phyloP scores from a whole-genome alignment of 2,113 vertebrate species.

The Pelecanus crispus region DNA sequence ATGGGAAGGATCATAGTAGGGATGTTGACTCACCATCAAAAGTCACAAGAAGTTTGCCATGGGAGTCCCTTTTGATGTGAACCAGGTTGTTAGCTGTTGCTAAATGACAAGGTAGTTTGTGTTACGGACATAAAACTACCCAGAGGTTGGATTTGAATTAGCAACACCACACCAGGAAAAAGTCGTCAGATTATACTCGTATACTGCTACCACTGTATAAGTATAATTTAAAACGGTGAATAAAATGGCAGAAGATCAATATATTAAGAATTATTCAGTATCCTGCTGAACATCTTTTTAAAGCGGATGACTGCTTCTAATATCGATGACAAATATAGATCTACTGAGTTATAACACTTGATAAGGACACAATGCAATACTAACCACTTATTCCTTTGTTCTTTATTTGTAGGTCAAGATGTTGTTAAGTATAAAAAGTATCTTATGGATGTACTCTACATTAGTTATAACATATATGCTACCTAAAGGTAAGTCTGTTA shows the following conservation, averaged over 20 bases:
- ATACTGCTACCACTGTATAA: background rate
- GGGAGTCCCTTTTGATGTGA: background rate
- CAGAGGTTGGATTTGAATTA: background rate
- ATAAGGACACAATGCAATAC: background rate
- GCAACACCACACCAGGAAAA: background rate
- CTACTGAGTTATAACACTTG: background rate
- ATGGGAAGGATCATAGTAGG: background rate
- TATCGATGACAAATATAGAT: background rate
- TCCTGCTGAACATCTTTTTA: background rate
- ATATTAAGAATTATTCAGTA: background rate
- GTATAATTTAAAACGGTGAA: background rate
- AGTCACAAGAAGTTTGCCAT: background rate
- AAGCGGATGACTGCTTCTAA: background rate
- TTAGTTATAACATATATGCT: constrained; percentile 71
- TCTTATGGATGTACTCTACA: constrained; percentile 87
- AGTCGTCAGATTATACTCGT: background rate
- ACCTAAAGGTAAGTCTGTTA: constrained; percentile 72
- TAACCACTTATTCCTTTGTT: constrained; percentile 28
- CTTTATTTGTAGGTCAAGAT: constrained; percentile 81
- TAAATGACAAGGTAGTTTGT: background rate
- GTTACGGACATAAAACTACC: background rate
- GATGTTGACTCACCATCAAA: background rate
- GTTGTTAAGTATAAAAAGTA: constrained; percentile 84
- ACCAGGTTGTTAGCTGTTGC: background rate
- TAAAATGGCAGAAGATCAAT: background rate